phyloP scores from a whole-genome alignment of 2,113 vertebrate genomes.

The Apteryx mantelli region DNA sequence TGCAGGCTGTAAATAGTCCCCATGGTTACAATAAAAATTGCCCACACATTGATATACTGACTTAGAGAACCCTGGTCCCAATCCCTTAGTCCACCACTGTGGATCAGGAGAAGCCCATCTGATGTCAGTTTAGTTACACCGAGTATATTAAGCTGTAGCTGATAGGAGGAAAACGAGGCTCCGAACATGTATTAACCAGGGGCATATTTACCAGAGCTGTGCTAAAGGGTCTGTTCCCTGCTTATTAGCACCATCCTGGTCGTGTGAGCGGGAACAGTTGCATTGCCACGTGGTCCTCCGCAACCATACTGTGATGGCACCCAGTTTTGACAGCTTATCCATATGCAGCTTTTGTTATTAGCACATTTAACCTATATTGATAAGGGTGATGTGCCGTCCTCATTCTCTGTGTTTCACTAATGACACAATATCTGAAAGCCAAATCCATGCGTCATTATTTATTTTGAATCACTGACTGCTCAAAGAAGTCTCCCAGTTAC shows the following conservation, averaged over 20 bases:
- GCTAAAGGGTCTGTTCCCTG: constrained; percentile 7
- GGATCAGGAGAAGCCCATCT: background rate
- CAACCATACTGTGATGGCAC: background rate
- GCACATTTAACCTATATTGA: background rate
- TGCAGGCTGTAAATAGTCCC: constrained; percentile 53
- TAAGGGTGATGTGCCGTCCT: background rate
- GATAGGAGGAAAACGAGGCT: background rate
- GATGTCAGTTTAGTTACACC: background rate
- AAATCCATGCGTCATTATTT: background rate
- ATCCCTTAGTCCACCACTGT: background rate
- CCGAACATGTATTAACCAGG: background rate
- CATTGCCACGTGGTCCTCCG: background rate
- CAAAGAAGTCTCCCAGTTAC: background rate
- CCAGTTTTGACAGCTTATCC: background rate
- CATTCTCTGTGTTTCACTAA: constrained; percentile 16
- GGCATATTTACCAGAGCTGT: background rate
- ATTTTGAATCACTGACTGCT: background rate
- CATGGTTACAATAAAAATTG: constrained; percentile 49
- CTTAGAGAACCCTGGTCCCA: background rate
- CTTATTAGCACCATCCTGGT: background rate
- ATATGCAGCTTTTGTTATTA: constrained; percentile 3
- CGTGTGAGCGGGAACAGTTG: background rate
- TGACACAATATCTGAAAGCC: background rate
- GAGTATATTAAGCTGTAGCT: background rate
- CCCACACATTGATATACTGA: background rate